Evolutionary conservation across 2,797 vertebrate species (phyloP).

Genomic region (Nyctalus aviator): DNA sequence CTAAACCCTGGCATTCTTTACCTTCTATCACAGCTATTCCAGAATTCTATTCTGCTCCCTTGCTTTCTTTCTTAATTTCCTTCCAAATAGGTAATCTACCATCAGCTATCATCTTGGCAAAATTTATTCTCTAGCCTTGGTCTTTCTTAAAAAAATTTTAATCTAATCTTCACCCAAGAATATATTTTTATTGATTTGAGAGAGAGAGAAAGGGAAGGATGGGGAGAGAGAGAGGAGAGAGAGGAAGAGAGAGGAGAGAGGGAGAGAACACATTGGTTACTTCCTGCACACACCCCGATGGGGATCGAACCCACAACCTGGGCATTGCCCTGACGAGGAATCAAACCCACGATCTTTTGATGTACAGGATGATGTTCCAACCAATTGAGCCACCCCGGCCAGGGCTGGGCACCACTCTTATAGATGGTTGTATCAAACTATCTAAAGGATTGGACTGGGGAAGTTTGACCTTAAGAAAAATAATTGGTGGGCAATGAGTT

Average conservation of each 20-base stretch:
- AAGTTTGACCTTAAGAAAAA: constrained; percentile 1
- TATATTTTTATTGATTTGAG: too few species aligned
- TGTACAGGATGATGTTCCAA: too few species aligned
- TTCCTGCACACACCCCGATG: too few species aligned
- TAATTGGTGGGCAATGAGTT: not conserved
- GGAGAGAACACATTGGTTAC: too few species aligned
- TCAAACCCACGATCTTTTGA: too few species aligned
- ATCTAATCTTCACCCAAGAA: too few species aligned
- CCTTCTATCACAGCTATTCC: not conserved
- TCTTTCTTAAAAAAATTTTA: not conserved
- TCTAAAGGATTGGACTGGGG: not conserved
- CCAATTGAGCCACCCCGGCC: too few species aligned
- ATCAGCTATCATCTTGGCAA: not conserved
- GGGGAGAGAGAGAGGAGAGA: too few species aligned
- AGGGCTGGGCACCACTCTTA: not conserved
- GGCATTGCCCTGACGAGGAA: too few species aligned
- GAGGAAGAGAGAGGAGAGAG: too few species aligned
- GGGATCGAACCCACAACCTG: too few species aligned
- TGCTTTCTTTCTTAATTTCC: not conserved
- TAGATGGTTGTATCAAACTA: not conserved
- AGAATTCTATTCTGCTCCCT: not conserved
- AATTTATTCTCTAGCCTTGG: not conserved
- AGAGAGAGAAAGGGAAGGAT: too few species aligned
- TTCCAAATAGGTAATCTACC: not conserved
- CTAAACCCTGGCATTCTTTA: not conserved